Base-by-base conservation (phyloP, 92 coral and sea anemone genomes). In the Chrysogorgia sp. region DNA sequence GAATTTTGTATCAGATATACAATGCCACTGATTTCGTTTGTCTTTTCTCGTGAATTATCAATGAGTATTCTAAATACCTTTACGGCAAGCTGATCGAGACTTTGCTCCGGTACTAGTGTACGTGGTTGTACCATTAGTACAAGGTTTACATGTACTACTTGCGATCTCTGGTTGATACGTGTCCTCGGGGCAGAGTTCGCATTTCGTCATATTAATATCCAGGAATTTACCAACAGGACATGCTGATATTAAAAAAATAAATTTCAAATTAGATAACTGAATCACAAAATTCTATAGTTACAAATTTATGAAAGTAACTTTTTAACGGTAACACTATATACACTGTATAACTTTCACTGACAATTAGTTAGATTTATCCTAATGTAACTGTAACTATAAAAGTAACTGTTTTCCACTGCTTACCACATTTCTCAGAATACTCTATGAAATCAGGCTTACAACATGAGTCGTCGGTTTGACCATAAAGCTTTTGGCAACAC, bases 381-480 rank as follows among this genome's bases (percentile, higher is more conserved):
- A 1, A 22, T 14, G 6, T 1, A 14, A 14, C 21, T 48, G 56
- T 14, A 0, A 5, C 2, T 4, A 4, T 0, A 56, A 23, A 17
- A 2, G 30, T 56, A 17, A 56, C 24, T 56, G 12, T 20, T 56
- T 56, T 24, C 13, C 0, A 32, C 28, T 31, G 28, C 76, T 69
- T 69, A 69, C 76, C 60, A 28, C 76, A 69, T 9, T 69, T 29
- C 7, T 69, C 41, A 17, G 26, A 41, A 3, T 19, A 10, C 24
- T 69, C 40, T n/a, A 69, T 2, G 26, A 69, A 69, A 7, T 25
- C 76, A 69, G 76, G 40, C 30, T n/a, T 69, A 31, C 76, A 69
- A 49, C 76, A 69, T 45, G n/a, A 4, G 23, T 26, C 0, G 0
- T 28, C 50, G 10, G 7, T 47, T 15, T 47, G 53, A 26, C 25